phyloP scores from a whole-genome alignment of 2,888 invertebrate species.

The Amaurobius ferox region DNA sequence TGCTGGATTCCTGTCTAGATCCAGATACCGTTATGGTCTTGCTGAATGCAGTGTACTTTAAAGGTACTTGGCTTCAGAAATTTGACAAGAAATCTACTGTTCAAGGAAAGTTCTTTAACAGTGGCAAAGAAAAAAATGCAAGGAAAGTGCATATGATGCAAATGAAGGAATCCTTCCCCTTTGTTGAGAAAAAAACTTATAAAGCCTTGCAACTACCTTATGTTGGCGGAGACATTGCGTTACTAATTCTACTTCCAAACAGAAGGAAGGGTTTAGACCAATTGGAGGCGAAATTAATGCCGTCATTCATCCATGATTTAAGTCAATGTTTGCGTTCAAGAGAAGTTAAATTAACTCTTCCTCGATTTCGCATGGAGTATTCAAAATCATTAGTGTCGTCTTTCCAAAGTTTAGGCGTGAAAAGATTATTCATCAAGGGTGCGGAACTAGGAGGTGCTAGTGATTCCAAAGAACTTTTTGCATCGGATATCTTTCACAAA shows the following conservation, averaged over 20 bases:
- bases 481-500: no score
- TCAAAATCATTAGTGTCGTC: constrained; percentile 25
- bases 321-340: not conserved
- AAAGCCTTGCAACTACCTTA: constrained; percentile 59
- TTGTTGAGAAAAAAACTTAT: not conserved
- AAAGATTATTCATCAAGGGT: constrained; percentile 36
- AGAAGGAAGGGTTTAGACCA: not conserved
- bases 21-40: constrained; percentile 76
- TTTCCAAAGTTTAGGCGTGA: constrained; percentile 47
- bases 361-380: constrained; percentile 42
- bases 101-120: constrained; percentile 53
- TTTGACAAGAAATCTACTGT: constrained; percentile 76
- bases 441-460: constrained; percentile 67
- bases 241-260: constrained; percentile 48
- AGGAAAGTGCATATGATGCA: constrained; percentile 77
- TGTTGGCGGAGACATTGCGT: constrained; percentile 3
- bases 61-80: constrained; percentile 77
- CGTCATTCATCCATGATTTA: constrained; percentile 3
- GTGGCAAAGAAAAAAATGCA: not conserved
- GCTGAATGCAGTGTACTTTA: constrained; percentile 79
- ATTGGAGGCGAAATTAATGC: constrained; percentile 23
- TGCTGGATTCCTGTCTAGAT: constrained; percentile 24
- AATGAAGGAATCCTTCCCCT: constrained; percentile 74
- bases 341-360: constrained; percentile 44
- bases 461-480: no score